Evolutionary conservation across 2,888 invertebrate species (phyloP).

Genomic region (Apoda limacodes): DNA sequence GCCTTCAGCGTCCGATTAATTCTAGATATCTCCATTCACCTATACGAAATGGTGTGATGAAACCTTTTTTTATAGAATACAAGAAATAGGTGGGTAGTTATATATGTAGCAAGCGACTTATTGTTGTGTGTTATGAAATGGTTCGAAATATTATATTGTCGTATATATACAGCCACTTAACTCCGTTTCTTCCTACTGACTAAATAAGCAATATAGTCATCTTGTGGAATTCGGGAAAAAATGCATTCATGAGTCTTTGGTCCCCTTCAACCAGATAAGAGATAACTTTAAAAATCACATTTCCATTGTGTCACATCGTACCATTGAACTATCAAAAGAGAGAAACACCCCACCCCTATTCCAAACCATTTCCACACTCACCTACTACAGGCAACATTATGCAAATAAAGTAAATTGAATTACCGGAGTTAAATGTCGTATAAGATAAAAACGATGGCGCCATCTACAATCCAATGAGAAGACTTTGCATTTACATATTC

Average conservation of each 20-base stretch:
- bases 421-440: slow-evolving; percentile 70
- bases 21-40: slow-evolving; percentile 67
- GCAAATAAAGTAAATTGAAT: slow-evolving; percentile 69
- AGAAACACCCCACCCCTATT: slow-evolving; percentile 20
- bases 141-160: too few species aligned
- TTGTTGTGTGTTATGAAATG: too few species aligned
- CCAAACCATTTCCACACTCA: slow-evolving; percentile 56
- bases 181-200: too few species aligned
- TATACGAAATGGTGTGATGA: slow-evolving; percentile 60
- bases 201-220: too few species aligned
- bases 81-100: too few species aligned
- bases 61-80: slow-evolving; percentile 50
- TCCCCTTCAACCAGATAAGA: too few species aligned
- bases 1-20: slow-evolving; percentile 64
- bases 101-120: too few species aligned
- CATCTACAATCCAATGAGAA: slow-evolving; percentile 68
- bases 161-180: too few species aligned
- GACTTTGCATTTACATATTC: slow-evolving; percentile 64
- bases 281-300: too few species aligned
- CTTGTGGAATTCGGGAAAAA: too few species aligned
- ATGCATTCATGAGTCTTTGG: too few species aligned
- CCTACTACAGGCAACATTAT: slow-evolving; percentile 64
- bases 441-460: slow-evolving; percentile 69
- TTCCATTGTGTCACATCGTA: background rate
- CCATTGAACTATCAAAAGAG: slow-evolving; percentile 15